Evolutionary conservation across 92 coral and sea anemone species (phyloP).

Genomic region (Epizoanthus stellaris): DNA sequence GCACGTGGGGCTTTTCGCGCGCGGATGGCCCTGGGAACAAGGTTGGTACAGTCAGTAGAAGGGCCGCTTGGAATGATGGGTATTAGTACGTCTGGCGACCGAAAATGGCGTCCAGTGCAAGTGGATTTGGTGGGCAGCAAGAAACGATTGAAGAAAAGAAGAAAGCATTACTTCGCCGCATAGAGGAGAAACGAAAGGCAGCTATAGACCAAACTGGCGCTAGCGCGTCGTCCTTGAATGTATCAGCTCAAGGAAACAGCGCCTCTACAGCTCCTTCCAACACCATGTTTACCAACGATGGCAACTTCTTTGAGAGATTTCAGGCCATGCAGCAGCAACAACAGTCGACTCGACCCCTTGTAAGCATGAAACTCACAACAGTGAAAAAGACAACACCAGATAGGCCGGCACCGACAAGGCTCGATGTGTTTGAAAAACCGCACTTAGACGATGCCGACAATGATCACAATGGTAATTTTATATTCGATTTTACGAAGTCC

Average conservation of each 20-base stretch:
- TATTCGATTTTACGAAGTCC: slow-evolving; percentile 13
- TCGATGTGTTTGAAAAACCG: slow-evolving; percentile 88
- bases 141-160: slow-evolving; percentile 81
- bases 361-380: slow-evolving; percentile 87
- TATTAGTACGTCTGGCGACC: too few species aligned
- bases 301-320: slow-evolving; percentile 95
- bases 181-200: slow-evolving; percentile 79
- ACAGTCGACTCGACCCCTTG: slow-evolving; percentile 62
- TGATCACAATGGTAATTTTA: slow-evolving; percentile 93
- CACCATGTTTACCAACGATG: slow-evolving; percentile 88
- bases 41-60: too few species aligned
- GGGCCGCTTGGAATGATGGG: too few species aligned
- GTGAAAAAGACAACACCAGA: slow-evolving; percentile 72
- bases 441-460: slow-evolving; percentile 63
- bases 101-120: slow-evolving; percentile 87
- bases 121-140: slow-evolving; percentile 34
- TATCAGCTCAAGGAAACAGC: slow-evolving; percentile 11
- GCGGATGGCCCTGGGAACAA: too few species aligned
- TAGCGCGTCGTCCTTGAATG: slow-evolving; percentile 13
- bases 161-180: slow-evolving; percentile 81
- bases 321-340: slow-evolving; percentile 93
- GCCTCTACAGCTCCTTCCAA: slow-evolving; percentile 30
- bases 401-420: slow-evolving; percentile 69
- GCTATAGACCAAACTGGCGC: not conserved
- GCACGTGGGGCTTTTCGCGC: too few species aligned